Percentiles rank a stretch among this genome's conserved stretches.
Conservation (phyloP, 2,888 invertebrate genomes). For the Gisinianus flammeolus region DNA sequence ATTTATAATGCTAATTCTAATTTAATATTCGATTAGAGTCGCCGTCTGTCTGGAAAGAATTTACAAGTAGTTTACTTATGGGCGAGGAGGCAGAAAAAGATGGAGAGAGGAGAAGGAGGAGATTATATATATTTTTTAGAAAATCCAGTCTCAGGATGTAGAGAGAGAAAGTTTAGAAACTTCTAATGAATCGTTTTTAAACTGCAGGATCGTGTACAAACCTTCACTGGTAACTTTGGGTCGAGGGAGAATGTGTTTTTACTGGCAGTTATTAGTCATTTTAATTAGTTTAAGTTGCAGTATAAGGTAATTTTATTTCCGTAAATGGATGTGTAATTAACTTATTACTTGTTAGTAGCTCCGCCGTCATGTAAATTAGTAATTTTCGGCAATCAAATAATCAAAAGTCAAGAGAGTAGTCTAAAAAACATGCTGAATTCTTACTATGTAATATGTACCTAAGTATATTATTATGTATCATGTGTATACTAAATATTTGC, state of each 20-base stretch:
- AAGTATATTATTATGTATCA: too few species aligned
- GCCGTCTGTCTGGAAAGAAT: slow-evolving; percentile 22
- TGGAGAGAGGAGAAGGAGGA: slow-evolving; percentile 2
- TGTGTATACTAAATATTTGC: too few species aligned
- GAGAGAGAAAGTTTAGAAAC: slow-evolving; percentile 4
- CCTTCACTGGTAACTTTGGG: neutral
- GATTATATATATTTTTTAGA: neutral
- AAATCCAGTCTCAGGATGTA: neutral
- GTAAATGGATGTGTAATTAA: neutral
- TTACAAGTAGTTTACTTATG: slow-evolving; percentile 24
- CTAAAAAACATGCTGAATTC: too few species aligned
- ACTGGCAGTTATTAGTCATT: neutral
- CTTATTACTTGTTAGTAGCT: neutral
- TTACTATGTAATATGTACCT: too few species aligned
- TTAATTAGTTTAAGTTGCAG: neutral
- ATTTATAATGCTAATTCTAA: slow-evolving; percentile 39
- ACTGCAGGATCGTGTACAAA: neutral
- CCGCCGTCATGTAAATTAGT: neutral
- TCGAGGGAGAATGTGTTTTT: neutral
- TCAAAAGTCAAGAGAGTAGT: neutral
- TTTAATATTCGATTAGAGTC: slow-evolving; percentile 38
- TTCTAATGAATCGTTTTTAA: neutral
- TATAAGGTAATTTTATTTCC: neutral
- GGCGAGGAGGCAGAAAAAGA: slow-evolving; percentile 2
- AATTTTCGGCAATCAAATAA: neutral